phyloP scores from a whole-genome alignment of 2,113 vertebrate species.

The Cyphomyrus plagiostoma region DNA sequence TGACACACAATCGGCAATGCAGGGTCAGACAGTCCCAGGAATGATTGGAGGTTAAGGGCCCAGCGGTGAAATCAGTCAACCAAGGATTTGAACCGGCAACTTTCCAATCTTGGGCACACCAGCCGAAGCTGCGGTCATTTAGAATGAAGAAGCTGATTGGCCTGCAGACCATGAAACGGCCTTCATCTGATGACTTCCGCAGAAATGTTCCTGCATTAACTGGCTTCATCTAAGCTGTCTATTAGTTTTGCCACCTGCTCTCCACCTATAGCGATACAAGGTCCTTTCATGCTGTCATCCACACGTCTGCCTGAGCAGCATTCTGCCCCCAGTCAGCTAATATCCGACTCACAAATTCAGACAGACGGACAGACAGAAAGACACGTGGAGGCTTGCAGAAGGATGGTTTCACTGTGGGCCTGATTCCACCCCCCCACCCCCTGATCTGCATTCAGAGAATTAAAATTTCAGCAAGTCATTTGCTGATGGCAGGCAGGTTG shows the following conservation, averaged over 20 bases:
- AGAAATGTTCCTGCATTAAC: background rate
- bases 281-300: slow-evolving; percentile 49
- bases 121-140: background rate
- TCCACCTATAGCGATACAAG: background rate
- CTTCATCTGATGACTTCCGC: background rate
- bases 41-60: background rate
- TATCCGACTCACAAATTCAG: slow-evolving; percentile 54
- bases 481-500: slow-evolving; percentile 59
- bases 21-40: background rate
- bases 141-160: background rate
- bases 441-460: slow-evolving; percentile 71
- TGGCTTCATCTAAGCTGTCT: background rate
- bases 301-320: slow-evolving; percentile 55
- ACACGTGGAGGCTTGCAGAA: slow-evolving; percentile 44
- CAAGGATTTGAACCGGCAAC: background rate
- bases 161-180: background rate
- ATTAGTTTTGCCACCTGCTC: background rate
- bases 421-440: slow-evolving; percentile 56
- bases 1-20: background rate
- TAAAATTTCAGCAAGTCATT: slow-evolving; percentile 74
- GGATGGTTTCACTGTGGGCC: slow-evolving; percentile 52
- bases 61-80: background rate
- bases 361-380: slow-evolving; percentile 44
- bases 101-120: background rate
- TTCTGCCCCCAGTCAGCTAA: slow-evolving; percentile 53